Percentiles rank a stretch among this genome's conserved stretches.
Conservation (phyloP, 2,888 invertebrate species). For the Sinotaia quadrata region DNA sequence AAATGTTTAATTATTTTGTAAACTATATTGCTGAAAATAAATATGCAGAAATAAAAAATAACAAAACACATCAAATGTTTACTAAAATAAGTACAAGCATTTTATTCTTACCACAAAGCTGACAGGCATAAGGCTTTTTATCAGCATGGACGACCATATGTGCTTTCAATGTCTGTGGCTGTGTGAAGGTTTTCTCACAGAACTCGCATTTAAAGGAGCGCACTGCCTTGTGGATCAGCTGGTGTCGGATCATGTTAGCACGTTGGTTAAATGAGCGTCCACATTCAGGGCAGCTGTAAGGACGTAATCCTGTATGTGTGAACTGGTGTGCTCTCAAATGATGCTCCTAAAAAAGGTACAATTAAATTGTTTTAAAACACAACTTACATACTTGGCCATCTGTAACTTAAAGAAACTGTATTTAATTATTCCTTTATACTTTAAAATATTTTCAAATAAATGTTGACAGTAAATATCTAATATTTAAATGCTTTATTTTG, state of each 20-base stretch:
- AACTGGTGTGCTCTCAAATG: conserved; percentile 72
- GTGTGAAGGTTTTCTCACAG: conserved; percentile 71
- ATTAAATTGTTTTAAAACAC: background rate
- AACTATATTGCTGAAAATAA: background rate
- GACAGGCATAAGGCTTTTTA: conserved; percentile 71
- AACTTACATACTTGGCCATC: no score
- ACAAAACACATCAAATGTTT: background rate
- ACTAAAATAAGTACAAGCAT: background rate
- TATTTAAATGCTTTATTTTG: no score
- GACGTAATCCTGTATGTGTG: conserved; percentile 71
- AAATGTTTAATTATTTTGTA: background rate
- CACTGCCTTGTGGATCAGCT: conserved; percentile 69
- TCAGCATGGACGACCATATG: conserved; percentile 72
- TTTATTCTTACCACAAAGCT: conserved; percentile 67
- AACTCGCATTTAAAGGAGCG: conserved; percentile 68
- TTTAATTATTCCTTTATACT: no score
- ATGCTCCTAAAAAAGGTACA: conserved; percentile 63
- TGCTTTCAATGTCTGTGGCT: conserved; percentile 72
- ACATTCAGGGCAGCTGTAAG: conserved; percentile 69
- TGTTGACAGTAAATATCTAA: no score
- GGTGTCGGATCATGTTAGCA: conserved; percentile 72
- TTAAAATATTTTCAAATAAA: no score
- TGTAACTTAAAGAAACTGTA: no score
- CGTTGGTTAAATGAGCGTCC: conserved; percentile 71
- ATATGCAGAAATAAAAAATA: background rate